A percentile compares a stretch with the other conserved stretches of the same genome.
Evolutionary conservation across 2,888 invertebrate species (phyloP).

Genomic region (Cataglyphis livida): DNA sequence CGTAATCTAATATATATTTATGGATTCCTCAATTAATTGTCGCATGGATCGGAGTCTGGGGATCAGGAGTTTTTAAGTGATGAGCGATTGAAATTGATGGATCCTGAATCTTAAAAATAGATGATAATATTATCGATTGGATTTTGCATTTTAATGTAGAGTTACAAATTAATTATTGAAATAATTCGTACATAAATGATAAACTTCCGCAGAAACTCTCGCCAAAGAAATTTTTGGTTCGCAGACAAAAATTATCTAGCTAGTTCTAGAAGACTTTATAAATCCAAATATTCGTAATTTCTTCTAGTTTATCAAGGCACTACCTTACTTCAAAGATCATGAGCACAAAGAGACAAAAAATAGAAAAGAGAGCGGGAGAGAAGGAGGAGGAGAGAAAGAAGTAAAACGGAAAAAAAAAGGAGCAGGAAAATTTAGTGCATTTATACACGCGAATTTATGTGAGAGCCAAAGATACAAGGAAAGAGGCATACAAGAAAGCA

Average conservation of each 20-base stretch:
- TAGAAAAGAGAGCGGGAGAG: conserved; percentile 3
- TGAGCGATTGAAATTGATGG: neutral
- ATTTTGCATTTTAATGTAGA: neutral
- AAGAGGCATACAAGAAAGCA: conserved; percentile 37
- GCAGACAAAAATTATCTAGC: neutral
- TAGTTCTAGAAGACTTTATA: neutral
- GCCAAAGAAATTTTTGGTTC: neutral
- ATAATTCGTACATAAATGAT: neutral
- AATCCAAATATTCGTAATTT: conserved; percentile 1
- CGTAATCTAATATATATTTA: neutral
- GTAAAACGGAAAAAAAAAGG: neutral
- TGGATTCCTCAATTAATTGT: neutral
- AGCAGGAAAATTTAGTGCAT: conserved; percentile 43
- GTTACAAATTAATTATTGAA: neutral
- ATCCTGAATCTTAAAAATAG: neutral
- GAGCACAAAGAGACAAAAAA: neutral
- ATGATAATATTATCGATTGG: neutral
- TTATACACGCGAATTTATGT: conserved; percentile 8
- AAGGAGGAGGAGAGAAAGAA: neutral
- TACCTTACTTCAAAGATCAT: conserved; percentile 37
- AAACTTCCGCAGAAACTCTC: neutral
- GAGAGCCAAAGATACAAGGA: conserved; percentile 20
- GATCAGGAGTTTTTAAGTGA: neutral
- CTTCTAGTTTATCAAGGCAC: conserved; percentile 43
- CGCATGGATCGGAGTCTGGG: neutral